These are phyloP conservation scores for Oostethus manadensis DNA, from an alignment of 2,113 vertebrate genomes.

Conservation along the genomic window DNA sequence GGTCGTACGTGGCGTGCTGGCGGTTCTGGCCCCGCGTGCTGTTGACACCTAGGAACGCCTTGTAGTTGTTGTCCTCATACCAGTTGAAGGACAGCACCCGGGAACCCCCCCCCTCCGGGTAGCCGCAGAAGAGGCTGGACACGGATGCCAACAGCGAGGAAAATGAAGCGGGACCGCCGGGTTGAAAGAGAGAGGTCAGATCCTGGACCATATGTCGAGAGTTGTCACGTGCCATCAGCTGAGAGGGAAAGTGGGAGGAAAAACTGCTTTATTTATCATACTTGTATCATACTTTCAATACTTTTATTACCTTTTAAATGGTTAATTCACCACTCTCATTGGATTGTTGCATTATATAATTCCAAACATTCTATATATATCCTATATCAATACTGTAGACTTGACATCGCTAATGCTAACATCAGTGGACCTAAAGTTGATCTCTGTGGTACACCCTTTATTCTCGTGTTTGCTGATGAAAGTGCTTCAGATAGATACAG, in stretches of 20 bases:
- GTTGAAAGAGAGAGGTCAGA: constrained; percentile 70
- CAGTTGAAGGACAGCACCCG: constrained; percentile 94
- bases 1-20: constrained; percentile 76
- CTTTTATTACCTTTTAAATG: too few species aligned
- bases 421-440: too few species aligned
- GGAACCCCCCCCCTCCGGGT: constrained; percentile 85
- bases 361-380: too few species aligned
- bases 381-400: too few species aligned
- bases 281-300: too few species aligned
- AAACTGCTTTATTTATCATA: too few species aligned
- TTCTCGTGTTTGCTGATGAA: too few species aligned
- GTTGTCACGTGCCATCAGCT: constrained; percentile 77
- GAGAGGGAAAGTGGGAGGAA: constrained; percentile 12
- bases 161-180: constrained; percentile 71
- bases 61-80: constrained; percentile 99
- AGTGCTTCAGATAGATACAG: too few species aligned
- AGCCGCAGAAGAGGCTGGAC: constrained; percentile 87
- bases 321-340: too few species aligned
- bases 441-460: too few species aligned
- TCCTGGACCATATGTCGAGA: constrained; percentile 74
- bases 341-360: too few species aligned
- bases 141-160: constrained; percentile 72
- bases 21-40: constrained; percentile 72
- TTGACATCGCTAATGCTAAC: too few species aligned
- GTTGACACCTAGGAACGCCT: constrained; percentile 91